Conservation (phyloP, 2,888 invertebrate genomes). For the Tholera decimalis region DNA sequence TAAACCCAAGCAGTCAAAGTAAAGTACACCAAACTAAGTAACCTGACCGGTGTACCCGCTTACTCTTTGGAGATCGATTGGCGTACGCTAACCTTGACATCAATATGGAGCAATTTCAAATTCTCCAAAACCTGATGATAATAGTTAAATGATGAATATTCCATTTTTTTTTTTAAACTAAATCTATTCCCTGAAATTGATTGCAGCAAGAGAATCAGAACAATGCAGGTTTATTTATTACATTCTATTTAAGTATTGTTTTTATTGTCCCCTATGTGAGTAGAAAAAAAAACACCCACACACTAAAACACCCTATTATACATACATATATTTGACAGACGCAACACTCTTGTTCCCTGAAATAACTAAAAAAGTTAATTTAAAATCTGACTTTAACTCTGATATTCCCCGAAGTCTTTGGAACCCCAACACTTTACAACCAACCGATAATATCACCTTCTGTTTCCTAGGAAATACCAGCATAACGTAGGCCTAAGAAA, state of each 20-base stretch:
- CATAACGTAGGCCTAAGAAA: constrained; percentile 30
- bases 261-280: too few relatives aligned
- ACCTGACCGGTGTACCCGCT: too few relatives aligned
- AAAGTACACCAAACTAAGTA: too few relatives aligned
- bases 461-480: constrained; percentile 33
- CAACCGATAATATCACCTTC: not conserved
- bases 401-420: not conserved
- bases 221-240: too few relatives aligned
- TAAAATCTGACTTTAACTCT: not conserved
- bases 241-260: too few relatives aligned
- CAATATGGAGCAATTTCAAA: not conserved
- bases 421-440: not conserved
- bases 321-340: too few relatives aligned
- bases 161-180: too few relatives aligned
- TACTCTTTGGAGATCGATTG: too few relatives aligned
- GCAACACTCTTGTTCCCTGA: too few relatives aligned
- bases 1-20: too few relatives aligned
- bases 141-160: not conserved
- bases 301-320: too few relatives aligned
- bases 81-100: not conserved
- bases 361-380: not conserved
- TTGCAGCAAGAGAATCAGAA: not conserved
- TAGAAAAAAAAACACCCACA: too few relatives aligned
- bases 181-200: not conserved
- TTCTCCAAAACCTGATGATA: not conserved